phyloP scores from a whole-genome alignment of 1,140 invertebrate genomes.

The Doryteuthis pealeii region DNA sequence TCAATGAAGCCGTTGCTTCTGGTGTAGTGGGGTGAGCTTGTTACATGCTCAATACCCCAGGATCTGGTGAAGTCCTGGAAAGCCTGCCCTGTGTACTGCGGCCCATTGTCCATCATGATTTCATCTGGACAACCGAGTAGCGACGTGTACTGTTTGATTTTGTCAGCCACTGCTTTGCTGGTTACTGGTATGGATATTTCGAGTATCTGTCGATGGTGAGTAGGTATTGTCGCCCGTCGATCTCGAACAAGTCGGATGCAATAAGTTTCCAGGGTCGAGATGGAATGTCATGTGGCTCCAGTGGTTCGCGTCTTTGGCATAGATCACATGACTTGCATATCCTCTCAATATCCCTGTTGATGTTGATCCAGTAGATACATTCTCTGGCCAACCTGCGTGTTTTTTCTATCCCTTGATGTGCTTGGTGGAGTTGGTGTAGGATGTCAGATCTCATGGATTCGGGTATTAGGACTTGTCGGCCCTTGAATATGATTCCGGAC shows the following conservation, averaged over 20 bases:
- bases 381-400: conserved; percentile 1
- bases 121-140: conserved; percentile 28
- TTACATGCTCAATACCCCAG: conserved; percentile 34
- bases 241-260: conserved; percentile 28
- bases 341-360: conserved; percentile 17
- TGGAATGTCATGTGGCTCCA: conserved; percentile 25
- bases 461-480: conserved; percentile 23
- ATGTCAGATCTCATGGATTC: conserved; percentile 7
- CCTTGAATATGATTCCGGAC: conserved; percentile 21
- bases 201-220: conserved; percentile 31
- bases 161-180: conserved; percentile 22
- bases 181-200: conserved; percentile 27
- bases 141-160: conserved; percentile 27
- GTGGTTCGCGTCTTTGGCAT: neutral
- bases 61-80: conserved; percentile 27
- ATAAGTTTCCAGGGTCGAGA: conserved; percentile 29
- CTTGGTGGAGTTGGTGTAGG: conserved; percentile 14
- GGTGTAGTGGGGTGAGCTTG: conserved; percentile 23
- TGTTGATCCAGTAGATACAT: conserved; percentile 18
- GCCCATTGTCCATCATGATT: conserved; percentile 29
- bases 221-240: conserved; percentile 28
- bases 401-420: conserved; percentile 26
- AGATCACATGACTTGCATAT: conserved; percentile 17
- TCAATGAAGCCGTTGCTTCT: conserved; percentile 27
- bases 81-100: conserved; percentile 26